phyloP scores from a whole-genome alignment of 2,113 vertebrate species.

The Myodes glareolus region DNA sequence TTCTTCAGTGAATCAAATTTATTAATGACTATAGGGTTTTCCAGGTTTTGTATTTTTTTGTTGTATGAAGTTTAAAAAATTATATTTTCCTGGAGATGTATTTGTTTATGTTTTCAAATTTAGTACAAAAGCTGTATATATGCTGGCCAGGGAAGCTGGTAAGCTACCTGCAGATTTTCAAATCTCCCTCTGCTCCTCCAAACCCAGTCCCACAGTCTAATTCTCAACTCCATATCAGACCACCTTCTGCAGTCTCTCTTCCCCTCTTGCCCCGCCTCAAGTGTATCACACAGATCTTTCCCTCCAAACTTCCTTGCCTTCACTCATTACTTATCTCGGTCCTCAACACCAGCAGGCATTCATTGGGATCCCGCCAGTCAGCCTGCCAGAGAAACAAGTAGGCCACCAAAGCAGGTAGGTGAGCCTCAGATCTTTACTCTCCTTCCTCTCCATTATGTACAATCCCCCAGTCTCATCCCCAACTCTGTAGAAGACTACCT shows the following conservation, averaged over 20 bases:
- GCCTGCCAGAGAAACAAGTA: not conserved
- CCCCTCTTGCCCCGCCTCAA: not conserved
- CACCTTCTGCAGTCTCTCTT: not conserved
- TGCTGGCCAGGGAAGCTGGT: not conserved
- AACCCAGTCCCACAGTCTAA: not conserved
- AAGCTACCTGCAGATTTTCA: not conserved
- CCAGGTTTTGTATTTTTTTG: constrained; percentile 29
- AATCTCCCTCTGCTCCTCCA: not conserved
- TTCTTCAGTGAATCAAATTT: not conserved
- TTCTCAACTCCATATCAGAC: not conserved
- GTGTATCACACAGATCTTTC: not conserved
- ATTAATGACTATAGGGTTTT: not conserved
- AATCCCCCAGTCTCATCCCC: not conserved
- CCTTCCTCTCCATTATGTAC: not conserved
- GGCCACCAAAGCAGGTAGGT: not conserved
- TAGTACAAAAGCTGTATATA: not conserved
- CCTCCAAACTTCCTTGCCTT: not conserved
- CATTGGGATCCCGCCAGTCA: not conserved
- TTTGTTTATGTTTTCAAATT: constrained; percentile 29
- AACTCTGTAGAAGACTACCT: not conserved
- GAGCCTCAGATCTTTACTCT: not conserved
- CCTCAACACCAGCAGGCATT: not conserved
- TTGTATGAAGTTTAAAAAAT: constrained; percentile 26
- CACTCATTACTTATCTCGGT: not conserved
- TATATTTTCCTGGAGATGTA: constrained; percentile 36